Percentiles rank a stretch among this genome's conserved stretches.
These are phyloP conservation scores for Psettodes erumei DNA, from an alignment of 2,113 vertebrate species.

Conservation along the genomic window DNA sequence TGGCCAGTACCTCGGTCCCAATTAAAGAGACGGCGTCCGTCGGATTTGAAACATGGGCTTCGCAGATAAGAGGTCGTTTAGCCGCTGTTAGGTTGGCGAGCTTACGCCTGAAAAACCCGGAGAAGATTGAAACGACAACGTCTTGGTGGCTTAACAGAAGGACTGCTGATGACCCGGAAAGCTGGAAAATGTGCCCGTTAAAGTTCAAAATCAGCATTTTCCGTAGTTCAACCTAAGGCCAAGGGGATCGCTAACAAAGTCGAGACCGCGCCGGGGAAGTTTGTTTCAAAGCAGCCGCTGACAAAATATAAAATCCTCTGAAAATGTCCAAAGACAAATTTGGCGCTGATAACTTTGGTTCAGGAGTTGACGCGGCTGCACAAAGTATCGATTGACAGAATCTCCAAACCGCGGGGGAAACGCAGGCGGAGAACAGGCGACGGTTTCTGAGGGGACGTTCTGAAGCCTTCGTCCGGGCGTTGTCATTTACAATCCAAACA, in stretches of 20 bases:
- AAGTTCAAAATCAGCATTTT: constrained; percentile 1
- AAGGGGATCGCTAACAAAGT: too few species aligned
- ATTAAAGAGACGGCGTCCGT: constrained; percentile 6
- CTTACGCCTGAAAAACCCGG: constrained; percentile 1
- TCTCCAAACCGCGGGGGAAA: constrained; percentile 1
- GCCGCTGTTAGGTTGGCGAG: neutral
- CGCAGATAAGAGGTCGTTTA: constrained; percentile 1
- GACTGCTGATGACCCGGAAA: constrained; percentile 11
- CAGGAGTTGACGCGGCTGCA: neutral
- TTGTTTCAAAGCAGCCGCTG: neutral
- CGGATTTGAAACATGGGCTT: constrained; percentile 22
- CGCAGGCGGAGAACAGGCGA: neutral
- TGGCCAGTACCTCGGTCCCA: constrained; percentile 6
- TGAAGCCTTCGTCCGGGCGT: neutral
- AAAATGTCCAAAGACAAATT: neutral
- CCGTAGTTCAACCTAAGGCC: neutral
- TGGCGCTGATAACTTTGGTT: neutral
- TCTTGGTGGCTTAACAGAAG: neutral
- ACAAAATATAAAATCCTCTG: neutral
- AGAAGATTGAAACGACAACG: too few species aligned
- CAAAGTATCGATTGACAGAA: neutral
- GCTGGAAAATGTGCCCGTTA: neutral
- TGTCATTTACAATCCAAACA: neutral
- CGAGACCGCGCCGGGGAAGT: too few species aligned
- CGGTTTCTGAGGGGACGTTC: neutral